Conservation (phyloP, 2,888 invertebrate genomes). For the Rhamphomyia laevipes region DNA sequence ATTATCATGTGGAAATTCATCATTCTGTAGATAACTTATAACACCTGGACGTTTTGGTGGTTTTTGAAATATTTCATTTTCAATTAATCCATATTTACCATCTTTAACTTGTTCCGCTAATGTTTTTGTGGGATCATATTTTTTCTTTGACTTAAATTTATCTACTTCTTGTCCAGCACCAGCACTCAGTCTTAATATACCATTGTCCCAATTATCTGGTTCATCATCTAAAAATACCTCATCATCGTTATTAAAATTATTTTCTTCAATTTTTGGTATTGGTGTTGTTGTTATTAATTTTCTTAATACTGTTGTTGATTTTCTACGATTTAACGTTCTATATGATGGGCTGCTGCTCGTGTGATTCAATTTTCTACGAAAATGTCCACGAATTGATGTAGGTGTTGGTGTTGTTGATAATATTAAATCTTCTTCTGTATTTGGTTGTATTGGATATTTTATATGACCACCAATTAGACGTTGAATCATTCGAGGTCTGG, state of each 20-base stretch:
- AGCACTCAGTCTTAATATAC: slow-evolving; percentile 55
- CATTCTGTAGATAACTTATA: slow-evolving; percentile 67
- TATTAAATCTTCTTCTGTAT: background rate
- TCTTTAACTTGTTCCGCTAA: slow-evolving; percentile 82
- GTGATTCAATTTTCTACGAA: slow-evolving; percentile 18
- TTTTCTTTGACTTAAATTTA: slow-evolving; percentile 32
- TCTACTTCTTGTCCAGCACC: slow-evolving; percentile 52
- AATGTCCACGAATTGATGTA: slow-evolving; percentile 10
- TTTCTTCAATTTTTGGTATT: slow-evolving; percentile 9
- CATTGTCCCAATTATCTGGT: slow-evolving; percentile 48
- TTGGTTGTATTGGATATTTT: slow-evolving; percentile 20
- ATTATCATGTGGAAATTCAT: slow-evolving; percentile 72
- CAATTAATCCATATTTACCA: slow-evolving; percentile 80
- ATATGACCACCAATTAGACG: slow-evolving; percentile 59
- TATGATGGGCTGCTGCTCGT: slow-evolving; percentile 26
- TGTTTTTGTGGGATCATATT: slow-evolving; percentile 69
- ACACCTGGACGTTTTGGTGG: slow-evolving; percentile 66
- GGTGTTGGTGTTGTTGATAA: slow-evolving; percentile 2
- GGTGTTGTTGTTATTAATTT: background rate
- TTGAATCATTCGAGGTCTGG: slow-evolving; percentile 46
- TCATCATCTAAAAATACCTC: slow-evolving; percentile 33
- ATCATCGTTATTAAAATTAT: slow-evolving; percentile 21
- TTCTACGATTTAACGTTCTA: slow-evolving; percentile 15
- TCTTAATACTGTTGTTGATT: slow-evolving; percentile 8
- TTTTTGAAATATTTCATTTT: slow-evolving; percentile 66